Evolutionary conservation across 2,888 invertebrate genomes (phyloP).

Genomic region (Sipha maydis): DNA sequence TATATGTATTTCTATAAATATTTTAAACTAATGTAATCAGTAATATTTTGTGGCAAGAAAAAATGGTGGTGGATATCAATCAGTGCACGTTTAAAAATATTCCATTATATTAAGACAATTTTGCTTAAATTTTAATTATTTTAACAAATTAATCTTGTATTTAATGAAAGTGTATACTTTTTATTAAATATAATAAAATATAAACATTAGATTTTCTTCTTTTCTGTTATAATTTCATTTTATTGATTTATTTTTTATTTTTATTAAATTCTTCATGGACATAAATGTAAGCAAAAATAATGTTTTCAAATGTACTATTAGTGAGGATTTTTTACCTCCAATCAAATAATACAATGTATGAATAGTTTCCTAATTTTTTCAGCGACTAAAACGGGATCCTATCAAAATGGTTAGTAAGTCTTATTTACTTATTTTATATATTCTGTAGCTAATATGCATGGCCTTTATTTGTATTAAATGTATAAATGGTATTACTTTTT

Average conservation of each 20-base stretch:
- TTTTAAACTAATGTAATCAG: conserved; percentile 25
- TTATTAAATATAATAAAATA: conserved; percentile 25
- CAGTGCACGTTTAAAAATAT: conserved; percentile 32
- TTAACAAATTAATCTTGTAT: conserved; percentile 19
- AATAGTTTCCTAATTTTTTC: conserved; percentile 62
- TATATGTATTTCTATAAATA: conserved; percentile 23
- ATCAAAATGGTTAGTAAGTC: conserved; percentile 62
- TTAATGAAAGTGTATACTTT: not conserved
- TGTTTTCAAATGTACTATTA: conserved; percentile 12
- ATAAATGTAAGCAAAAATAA: conserved; percentile 37
- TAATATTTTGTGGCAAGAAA: conserved; percentile 1
- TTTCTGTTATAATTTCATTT: conserved; percentile 10
- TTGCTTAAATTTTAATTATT: conserved; percentile 39
- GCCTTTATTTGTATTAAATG: not conserved
- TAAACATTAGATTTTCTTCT: conserved; percentile 2
- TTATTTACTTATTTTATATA: conserved; percentile 60
- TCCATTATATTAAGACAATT: conserved; percentile 11
- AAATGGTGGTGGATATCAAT: conserved; percentile 49
- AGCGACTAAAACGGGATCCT: conserved; percentile 61
- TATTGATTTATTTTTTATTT: conserved; percentile 6
- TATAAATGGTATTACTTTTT: not conserved
- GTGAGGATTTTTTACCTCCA: conserved; percentile 42
- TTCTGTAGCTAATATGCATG: conserved; percentile 58
- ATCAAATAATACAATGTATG: conserved; percentile 49
- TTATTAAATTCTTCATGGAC: conserved; percentile 16